These are phyloP conservation scores for Acanthosoma haemorrhoidale DNA, from an alignment of 2,888 invertebrate genomes.

Conservation along the genomic window DNA sequence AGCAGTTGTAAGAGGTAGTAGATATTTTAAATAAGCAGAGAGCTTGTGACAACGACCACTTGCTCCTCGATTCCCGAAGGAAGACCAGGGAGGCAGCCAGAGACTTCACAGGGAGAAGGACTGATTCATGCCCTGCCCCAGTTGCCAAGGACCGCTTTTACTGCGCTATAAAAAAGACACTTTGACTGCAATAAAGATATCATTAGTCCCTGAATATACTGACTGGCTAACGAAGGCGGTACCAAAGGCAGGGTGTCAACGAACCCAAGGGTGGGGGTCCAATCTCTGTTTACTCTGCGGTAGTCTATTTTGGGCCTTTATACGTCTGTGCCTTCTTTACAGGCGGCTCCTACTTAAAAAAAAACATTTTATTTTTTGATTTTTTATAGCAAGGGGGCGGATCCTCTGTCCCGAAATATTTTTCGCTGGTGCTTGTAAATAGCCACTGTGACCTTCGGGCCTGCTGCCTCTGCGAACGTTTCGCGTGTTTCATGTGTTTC, in stretches of 20 bases:
- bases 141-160: not conserved
- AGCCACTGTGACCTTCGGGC: not conserved
- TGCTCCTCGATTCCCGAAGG: too few relatives aligned
- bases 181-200: not conserved
- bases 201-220: not conserved
- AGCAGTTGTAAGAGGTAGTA: too few relatives aligned
- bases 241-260: not conserved
- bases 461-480: too few relatives aligned
- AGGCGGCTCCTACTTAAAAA: too few relatives aligned
- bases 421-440: not conserved
- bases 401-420: not conserved
- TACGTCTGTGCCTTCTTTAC: slow-evolving; percentile 2
- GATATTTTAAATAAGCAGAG: too few relatives aligned
- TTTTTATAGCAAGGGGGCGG: not conserved
- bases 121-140: not conserved
- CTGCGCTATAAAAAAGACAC: not conserved
- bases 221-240: not conserved
- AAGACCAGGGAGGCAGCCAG: not conserved
- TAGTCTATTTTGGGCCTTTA: not conserved
- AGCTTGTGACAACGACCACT: too few relatives aligned
- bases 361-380: not conserved
- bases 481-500: too few relatives aligned
- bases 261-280: not conserved
- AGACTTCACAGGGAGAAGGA: not conserved
- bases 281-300: not conserved